phyloP scores from a whole-genome alignment of 2,113 vertebrate species.

The Delphinus delphis region DNA sequence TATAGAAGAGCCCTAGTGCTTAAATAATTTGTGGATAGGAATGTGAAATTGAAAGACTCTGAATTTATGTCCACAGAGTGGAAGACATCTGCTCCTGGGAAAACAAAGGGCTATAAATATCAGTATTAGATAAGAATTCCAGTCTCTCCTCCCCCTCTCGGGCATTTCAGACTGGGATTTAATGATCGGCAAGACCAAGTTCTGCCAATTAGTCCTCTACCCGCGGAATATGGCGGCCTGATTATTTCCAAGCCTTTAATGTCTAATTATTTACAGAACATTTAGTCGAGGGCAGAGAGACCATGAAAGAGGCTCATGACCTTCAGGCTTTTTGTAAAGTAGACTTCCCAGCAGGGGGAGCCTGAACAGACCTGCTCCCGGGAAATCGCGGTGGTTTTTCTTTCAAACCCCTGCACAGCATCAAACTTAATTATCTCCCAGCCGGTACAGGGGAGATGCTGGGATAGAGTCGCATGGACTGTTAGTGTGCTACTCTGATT shows the following conservation, averaged over 20 bases:
- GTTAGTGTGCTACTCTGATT: neutral
- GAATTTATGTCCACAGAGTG: neutral
- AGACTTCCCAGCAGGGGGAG: neutral
- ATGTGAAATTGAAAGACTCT: neutral
- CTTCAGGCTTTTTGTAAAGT: conserved; percentile 22
- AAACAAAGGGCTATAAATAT: conserved; percentile 65
- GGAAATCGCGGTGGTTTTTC: neutral
- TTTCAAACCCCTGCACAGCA: neutral
- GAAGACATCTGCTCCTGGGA: neutral
- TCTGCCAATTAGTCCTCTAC: conserved; percentile 48
- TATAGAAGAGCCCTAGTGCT: neutral
- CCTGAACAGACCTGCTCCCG: neutral
- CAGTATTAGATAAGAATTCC: neutral
- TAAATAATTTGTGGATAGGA: neutral
- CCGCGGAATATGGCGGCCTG: neutral
- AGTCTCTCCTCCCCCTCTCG: neutral
- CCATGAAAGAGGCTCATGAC: neutral
- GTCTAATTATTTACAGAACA: conserved; percentile 71
- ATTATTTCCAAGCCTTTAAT: conserved; percentile 21
- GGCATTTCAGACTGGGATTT: conserved; percentile 26
- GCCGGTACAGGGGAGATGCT: too few relatives aligned
- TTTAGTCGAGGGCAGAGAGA: neutral
- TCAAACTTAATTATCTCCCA: neutral
- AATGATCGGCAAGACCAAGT: neutral
- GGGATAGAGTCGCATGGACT: rapidly evolving